Base-by-base conservation (phyloP, 2,113 vertebrate species). In the Glaucidium brasilianum region DNA sequence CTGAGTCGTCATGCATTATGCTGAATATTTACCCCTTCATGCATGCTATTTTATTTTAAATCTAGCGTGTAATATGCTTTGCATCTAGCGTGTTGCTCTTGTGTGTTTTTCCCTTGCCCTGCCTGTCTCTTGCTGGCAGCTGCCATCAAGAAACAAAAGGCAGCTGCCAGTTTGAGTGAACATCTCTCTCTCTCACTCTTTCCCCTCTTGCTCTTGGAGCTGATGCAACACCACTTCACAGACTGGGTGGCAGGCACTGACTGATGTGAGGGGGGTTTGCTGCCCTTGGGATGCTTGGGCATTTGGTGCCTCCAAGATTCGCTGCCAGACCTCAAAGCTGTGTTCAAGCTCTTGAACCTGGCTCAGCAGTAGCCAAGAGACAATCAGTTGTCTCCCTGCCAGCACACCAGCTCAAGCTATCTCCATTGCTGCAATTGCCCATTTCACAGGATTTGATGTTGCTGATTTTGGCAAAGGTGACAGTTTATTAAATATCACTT, bases 131-230 rank as follows among this genome's bases (percentile, higher is more conserved):
- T 84, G 94, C 96, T 97, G 97, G 97, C 97, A 97, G 94, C 95
- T 97, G 96, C 94, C 96, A 94, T 94, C 6, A 2, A 14, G 27
- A 94, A 96, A 97, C 97, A 97, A 97, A 97, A 97, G 93, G 96
- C 96, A 97, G 94, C 96, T 97, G 97, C 97, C 97, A 97, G 82
- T 97, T 97, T 96, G 95, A 97, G 95, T 95, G 96, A 97, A 97
- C 90, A 95, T 97, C 95, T 97, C 94, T 96, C 93, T 95, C 56
- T 3, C 90, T 95, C 50, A 19, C 85, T 79, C 77, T 52, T 76
- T 68, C 68, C 80, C 80, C 74, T 82, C 62, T 94, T 85, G 52
- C 94, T 96, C 74, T 88, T 74, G 92, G 91, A 97, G 94, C 90
- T 94, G 91, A 94, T 68, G 94, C 82, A 87, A 86, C 92, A 87